Conservation (phyloP, 2,888 invertebrate species). For the Thecocarcelia acutangulata region DNA sequence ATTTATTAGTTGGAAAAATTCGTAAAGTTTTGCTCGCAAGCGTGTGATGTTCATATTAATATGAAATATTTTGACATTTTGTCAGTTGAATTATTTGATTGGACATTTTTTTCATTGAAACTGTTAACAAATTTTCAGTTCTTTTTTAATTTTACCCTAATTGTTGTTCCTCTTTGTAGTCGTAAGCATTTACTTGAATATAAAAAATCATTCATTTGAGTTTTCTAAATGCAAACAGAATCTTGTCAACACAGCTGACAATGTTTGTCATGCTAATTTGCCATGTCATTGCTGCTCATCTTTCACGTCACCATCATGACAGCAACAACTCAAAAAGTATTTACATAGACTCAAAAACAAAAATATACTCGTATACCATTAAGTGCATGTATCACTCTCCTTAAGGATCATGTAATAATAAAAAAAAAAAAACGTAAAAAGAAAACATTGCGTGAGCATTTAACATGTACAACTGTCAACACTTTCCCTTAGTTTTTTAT, state of each 20-base stretch:
- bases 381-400: slow-evolving; percentile 18
- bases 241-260: slow-evolving; percentile 80
- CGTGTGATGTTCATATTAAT: too few relatives aligned
- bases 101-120: too few relatives aligned
- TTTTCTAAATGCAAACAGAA: slow-evolving; percentile 61
- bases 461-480: slow-evolving; percentile 61
- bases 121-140: background rate
- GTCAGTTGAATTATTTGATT: too few relatives aligned
- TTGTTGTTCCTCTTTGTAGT: slow-evolving; percentile 17
- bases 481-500: slow-evolving; percentile 38
- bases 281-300: slow-evolving; percentile 68
- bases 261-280: slow-evolving; percentile 79
- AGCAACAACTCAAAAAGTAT: slow-evolving; percentile 61
- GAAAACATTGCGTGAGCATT: slow-evolving; percentile 25
- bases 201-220: slow-evolving; percentile 65
- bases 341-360: slow-evolving; percentile 13
- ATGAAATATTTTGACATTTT: too few relatives aligned
- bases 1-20: too few relatives aligned
- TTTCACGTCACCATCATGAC: slow-evolving; percentile 61
- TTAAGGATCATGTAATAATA: slow-evolving; percentile 13
- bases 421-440: slow-evolving; percentile 22
- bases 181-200: background rate
- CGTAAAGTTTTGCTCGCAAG: too few relatives aligned
- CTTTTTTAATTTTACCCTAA: background rate
- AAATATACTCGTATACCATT: slow-evolving; percentile 38